Conservation (phyloP, 1,140 invertebrate genomes). For the Eufriesea mexicana region DNA sequence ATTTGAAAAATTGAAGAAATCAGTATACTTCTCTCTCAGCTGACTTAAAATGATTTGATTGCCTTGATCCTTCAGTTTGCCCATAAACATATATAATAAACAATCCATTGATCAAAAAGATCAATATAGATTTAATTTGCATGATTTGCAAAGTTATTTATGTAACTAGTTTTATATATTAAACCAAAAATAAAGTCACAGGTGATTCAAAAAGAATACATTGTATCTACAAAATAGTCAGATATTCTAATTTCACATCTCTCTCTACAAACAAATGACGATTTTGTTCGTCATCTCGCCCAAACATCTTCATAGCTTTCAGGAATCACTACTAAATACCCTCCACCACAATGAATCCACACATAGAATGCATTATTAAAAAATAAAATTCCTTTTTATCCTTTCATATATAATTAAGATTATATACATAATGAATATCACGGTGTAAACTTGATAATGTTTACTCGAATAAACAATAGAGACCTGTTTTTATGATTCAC, state of each 20-base stretch:
- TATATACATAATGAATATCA: background rate
- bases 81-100: background rate
- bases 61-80: background rate
- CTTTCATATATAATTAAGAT: background rate
- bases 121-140: background rate
- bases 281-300: background rate
- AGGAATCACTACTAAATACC: background rate
- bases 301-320: background rate
- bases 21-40: background rate
- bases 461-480: background rate
- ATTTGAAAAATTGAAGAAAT: background rate
- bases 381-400: background rate
- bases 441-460: too few species aligned
- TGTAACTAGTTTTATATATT: background rate
- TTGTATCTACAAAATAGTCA: background rate
- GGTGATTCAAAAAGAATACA: background rate
- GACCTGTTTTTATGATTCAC: background rate
- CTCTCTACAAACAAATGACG: background rate
- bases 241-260: background rate
- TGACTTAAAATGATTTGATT: background rate
- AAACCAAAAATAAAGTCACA: background rate
- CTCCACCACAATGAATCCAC: background rate
- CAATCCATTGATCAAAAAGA: background rate
- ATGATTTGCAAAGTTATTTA: constrained; percentile 1
- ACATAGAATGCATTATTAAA: too few species aligned